Evolutionary conservation across 2,797 vertebrate species (phyloP).

Genomic region (Coendou prehensilis): DNA sequence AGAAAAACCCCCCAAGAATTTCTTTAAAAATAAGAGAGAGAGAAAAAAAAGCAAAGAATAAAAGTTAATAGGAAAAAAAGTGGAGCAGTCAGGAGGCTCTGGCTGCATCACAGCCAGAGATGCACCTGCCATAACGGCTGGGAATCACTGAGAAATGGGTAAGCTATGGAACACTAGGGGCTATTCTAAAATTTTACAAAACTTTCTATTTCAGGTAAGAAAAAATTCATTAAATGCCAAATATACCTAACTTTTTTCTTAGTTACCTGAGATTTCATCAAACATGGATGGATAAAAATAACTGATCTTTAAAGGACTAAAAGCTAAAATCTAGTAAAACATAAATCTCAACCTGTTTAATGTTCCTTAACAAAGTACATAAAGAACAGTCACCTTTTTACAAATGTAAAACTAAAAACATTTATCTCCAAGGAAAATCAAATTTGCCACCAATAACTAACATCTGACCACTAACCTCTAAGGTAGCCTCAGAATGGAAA

Average conservation of each 20-base stretch:
- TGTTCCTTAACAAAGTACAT: neutral
- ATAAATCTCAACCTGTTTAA: neutral
- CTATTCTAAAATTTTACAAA: neutral
- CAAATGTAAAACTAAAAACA: neutral
- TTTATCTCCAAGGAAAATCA: neutral
- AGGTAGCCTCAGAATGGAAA: neutral
- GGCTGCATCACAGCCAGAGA: neutral
- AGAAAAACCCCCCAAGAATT: neutral
- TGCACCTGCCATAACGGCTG: rapidly evolving
- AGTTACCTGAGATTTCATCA: neutral
- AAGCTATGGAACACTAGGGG: too few species aligned
- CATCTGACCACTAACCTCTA: neutral
- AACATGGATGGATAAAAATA: neutral
- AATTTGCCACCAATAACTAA: neutral
- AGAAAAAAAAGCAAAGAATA: neutral
- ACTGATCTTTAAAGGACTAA: neutral
- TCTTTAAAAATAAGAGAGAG: neutral
- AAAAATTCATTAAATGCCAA: neutral
- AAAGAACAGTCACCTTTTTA: neutral
- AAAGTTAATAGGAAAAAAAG: neutral
- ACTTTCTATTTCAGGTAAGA: neutral
- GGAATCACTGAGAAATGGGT: neutral
- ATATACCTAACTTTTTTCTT: neutral
- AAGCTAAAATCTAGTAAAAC: neutral
- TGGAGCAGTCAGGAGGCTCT: neutral